Percentiles rank a stretch among this genome's conserved stretches.
phyloP scores from a whole-genome alignment of 2,797 vertebrate species.

The Acipenser ruthenus region DNA sequence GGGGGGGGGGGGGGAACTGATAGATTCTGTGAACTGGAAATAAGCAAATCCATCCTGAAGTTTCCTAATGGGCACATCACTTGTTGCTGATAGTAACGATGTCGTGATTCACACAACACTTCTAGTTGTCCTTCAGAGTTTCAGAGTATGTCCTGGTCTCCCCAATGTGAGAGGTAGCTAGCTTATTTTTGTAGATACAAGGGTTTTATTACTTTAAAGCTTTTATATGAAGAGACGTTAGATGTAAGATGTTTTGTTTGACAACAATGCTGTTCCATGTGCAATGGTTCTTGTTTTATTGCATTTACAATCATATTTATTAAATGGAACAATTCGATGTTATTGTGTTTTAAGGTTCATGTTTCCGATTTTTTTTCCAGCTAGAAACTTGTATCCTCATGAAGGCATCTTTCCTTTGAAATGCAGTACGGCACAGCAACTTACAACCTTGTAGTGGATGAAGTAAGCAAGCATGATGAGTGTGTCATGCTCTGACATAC shows the following conservation, averaged over 20 bases:
- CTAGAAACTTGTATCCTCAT: no score
- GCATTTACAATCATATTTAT: conserved; percentile 99
- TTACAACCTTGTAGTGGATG: no score
- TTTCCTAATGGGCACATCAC: no score
- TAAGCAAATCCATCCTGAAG: no score
- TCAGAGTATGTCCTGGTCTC: conserved; percentile 16
- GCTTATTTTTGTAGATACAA: conserved; percentile 70
- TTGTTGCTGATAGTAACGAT: no score
- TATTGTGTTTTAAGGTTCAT: conserved; percentile 53
- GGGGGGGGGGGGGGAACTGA: no score
- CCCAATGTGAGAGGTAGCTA: conserved; percentile 35
- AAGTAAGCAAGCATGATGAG: no score
- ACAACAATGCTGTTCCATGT: conserved; percentile 83
- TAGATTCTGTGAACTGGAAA: no score
- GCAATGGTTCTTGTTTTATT: conserved; percentile 83
- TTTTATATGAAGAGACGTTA: conserved; percentile 64
- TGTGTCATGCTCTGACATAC: no score
- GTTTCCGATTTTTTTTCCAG: background rate
- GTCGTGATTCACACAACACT: no score
- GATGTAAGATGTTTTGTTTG: conserved; percentile 63
- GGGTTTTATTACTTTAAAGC: conserved; percentile 69
- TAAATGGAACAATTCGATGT: conserved; percentile 72
- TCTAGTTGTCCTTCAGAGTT: background rate
- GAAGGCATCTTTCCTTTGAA: no score
- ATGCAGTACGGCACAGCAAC: no score